Percentiles rank a stretch among this genome's conserved stretches.
These are phyloP conservation scores for Rousettus leschenaultii DNA, from an alignment of 2,113 vertebrate species.

Conservation along the genomic window DNA sequence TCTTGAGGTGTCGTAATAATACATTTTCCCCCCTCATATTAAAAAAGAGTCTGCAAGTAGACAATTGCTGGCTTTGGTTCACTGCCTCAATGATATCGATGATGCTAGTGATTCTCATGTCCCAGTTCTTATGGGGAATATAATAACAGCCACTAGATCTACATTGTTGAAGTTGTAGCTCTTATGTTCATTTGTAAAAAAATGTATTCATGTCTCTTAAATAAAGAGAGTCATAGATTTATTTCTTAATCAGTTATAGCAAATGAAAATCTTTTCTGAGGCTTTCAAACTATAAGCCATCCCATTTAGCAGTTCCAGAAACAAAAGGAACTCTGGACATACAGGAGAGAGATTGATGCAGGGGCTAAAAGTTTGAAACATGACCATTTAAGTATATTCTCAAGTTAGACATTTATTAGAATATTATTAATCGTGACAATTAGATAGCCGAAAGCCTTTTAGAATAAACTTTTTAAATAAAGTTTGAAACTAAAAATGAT, in stretches of 20 bases:
- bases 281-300: background rate
- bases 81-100: background rate
- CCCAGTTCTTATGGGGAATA: background rate
- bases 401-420: no score
- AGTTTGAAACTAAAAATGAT: background rate
- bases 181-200: constrained; percentile 10
- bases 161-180: background rate
- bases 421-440: no score
- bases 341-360: background rate
- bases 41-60: background rate
- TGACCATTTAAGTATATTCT: no score
- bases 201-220: constrained; percentile 4
- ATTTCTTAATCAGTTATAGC: constrained; percentile 16
- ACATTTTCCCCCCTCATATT: background rate
- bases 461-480: constrained; percentile 20
- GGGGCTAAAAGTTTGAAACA: background rate
- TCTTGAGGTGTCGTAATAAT: background rate
- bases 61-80: constrained; percentile 11
- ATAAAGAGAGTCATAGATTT: background rate
- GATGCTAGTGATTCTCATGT: background rate
- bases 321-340: background rate
- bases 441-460: no score
- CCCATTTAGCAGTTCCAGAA: background rate
- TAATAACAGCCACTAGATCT: background rate
- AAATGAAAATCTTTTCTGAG: background rate